phyloP scores from a whole-genome alignment of 2,113 vertebrate species.

The Solea solea region DNA sequence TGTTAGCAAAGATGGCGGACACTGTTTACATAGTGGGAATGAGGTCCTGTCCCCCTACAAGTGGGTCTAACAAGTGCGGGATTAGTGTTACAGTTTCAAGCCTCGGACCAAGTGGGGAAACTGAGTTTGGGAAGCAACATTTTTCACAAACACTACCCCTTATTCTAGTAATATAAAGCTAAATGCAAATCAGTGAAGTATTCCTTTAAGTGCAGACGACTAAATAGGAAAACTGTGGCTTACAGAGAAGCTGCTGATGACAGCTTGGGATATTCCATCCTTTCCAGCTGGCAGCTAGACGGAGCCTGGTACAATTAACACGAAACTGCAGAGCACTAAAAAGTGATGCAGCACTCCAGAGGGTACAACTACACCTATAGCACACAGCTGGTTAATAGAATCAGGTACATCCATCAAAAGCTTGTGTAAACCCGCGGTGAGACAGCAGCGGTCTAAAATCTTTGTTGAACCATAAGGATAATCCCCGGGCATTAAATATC shows the following conservation, averaged over 20 bases:
- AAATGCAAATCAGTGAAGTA: too few species aligned
- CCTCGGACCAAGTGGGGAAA: too few species aligned
- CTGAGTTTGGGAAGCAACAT: too few species aligned
- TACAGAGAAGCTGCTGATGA: slow-evolving; percentile 59
- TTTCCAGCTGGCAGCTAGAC: slow-evolving; percentile 55
- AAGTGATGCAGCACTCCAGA: slow-evolving; percentile 64
- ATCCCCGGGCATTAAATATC: slow-evolving; percentile 74
- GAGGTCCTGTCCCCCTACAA: too few species aligned
- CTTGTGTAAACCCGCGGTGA: slow-evolving; percentile 67
- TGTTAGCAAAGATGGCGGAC: too few species aligned
- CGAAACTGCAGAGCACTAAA: slow-evolving; percentile 60
- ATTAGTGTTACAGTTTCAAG: too few species aligned
- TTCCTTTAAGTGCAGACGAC: slow-evolving; percentile 27
- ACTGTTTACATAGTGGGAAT: too few species aligned
- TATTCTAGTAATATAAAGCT: too few species aligned
- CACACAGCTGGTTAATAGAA: slow-evolving; percentile 72
- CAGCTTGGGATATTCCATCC: slow-evolving; percentile 59
- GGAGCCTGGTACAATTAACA: slow-evolving; percentile 56
- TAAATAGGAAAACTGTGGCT: slow-evolving; percentile 44
- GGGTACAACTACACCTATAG: slow-evolving; percentile 58
- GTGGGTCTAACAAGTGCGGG: too few species aligned
- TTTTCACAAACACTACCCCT: too few species aligned
- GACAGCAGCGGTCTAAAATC: slow-evolving; percentile 64
- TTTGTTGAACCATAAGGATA: slow-evolving; percentile 68
- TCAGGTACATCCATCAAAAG: slow-evolving; percentile 71